Evolutionary conservation across 2,113 vertebrate species (phyloP).

Genomic region (Ascaphus truei): DNA sequence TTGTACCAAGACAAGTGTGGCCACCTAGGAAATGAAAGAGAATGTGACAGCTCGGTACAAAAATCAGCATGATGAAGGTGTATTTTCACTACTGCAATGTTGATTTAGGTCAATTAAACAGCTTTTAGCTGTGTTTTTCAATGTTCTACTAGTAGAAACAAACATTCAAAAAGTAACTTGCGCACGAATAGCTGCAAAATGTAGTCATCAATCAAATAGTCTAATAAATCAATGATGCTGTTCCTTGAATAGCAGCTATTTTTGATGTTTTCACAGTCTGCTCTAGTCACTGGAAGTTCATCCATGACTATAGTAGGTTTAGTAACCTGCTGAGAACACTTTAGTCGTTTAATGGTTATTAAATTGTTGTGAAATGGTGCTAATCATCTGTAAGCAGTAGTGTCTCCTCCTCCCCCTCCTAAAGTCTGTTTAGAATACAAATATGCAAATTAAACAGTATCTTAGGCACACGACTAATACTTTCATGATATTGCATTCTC

Average conservation of each 20-base stretch:
- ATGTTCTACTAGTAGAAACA: no score
- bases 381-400: slow-evolving; percentile 25
- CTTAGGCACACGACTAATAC: no score
- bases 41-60: background rate
- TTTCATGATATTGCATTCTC: no score
- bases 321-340: slow-evolving; percentile 30
- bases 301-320: slow-evolving; percentile 28
- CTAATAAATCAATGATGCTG: background rate
- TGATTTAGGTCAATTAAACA: slow-evolving; percentile 3
- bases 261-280: slow-evolving; percentile 7
- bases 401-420: background rate
- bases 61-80: background rate
- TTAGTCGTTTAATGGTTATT: slow-evolving; percentile 28
- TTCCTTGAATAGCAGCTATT: background rate
- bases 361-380: slow-evolving; percentile 28
- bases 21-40: background rate
- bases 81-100: background rate
- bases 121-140: slow-evolving; percentile 3
- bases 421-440: background rate
- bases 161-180: background rate
- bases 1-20: background rate
- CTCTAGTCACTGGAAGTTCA: slow-evolving; percentile 29
- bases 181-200: background rate
- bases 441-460: no score
- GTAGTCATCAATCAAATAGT: slow-evolving; percentile 5